phyloP scores from a whole-genome alignment of 1,140 invertebrate genomes.

The Apis laboriosa region DNA sequence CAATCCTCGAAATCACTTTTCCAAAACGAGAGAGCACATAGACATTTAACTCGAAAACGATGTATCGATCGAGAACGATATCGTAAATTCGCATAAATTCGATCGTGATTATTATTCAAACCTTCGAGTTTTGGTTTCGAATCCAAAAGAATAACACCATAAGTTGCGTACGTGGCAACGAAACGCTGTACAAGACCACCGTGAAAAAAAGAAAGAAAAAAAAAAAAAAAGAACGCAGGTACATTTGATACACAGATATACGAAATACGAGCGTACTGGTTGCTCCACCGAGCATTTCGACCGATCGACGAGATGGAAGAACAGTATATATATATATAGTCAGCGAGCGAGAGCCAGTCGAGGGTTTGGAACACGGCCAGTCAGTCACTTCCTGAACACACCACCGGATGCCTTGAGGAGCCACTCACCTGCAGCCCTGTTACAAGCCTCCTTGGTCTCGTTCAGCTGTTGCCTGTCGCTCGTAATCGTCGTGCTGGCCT shows the following conservation, averaged over 20 bases:
- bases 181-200: slow-evolving; percentile 21
- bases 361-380: slow-evolving; percentile 69
- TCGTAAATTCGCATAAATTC: too few species aligned
- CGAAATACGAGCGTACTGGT: slow-evolving; percentile 15
- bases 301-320: neutral
- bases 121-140: too few species aligned
- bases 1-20: too few species aligned
- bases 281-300: slow-evolving; percentile 5
- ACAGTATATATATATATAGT: neutral
- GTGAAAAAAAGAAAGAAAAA: neutral
- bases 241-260: slow-evolving; percentile 47
- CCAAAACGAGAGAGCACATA: too few species aligned
- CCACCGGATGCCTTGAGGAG: slow-evolving; percentile 72
- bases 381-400: slow-evolving; percentile 72
- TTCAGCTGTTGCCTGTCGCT: slow-evolving; percentile 60
- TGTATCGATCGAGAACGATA: too few species aligned
- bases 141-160: slow-evolving; percentile 4
- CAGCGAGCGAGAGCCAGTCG: slow-evolving; percentile 22
- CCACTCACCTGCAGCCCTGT: slow-evolving; percentile 78
- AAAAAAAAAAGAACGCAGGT: slow-evolving; percentile 42
- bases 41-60: too few species aligned
- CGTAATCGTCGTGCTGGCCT: slow-evolving; percentile 15
- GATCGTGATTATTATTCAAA: too few species aligned
- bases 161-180: neutral
- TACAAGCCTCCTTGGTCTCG: slow-evolving; percentile 68